Evolutionary conservation across 2,113 vertebrate species (phyloP).

Genomic region (Scatophagus argus): DNA sequence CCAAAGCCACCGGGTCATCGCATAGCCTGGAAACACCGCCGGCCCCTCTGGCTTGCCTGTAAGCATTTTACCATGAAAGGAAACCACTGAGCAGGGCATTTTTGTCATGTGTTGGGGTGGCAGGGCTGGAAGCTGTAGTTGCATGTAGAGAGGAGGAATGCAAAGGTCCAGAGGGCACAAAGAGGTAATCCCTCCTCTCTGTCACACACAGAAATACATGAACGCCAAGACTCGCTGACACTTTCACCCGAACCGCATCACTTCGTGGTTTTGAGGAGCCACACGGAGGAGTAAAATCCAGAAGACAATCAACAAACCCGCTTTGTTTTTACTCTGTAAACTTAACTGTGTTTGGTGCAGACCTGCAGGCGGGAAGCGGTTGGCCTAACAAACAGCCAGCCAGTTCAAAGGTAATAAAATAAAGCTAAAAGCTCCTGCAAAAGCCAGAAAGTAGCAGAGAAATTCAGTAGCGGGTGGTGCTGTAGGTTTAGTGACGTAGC

Average conservation of each 20-base stretch:
- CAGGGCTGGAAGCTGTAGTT: slow-evolving; percentile 51
- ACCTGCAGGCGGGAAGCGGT: background rate
- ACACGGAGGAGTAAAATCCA: background rate
- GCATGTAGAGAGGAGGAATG: slow-evolving; percentile 67
- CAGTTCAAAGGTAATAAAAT: background rate
- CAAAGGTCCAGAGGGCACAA: slow-evolving; percentile 63
- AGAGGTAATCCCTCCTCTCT: slow-evolving; percentile 51
- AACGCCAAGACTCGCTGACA: slow-evolving; percentile 3
- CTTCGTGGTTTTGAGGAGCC: background rate
- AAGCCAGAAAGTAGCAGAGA: background rate
- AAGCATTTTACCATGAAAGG: slow-evolving; percentile 88
- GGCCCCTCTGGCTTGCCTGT: slow-evolving; percentile 80
- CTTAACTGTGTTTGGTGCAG: background rate
- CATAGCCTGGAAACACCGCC: slow-evolving; percentile 79
- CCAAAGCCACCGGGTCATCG: slow-evolving; percentile 85
- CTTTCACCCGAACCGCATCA: background rate
- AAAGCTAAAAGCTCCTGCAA: background rate
- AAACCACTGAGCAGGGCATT: slow-evolving; percentile 85
- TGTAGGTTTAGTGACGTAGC: background rate
- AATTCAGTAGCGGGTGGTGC: no score
- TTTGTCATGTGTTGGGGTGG: slow-evolving; percentile 48
- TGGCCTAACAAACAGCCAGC: background rate
- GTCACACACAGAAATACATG: slow-evolving; percentile 34
- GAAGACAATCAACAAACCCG: background rate
- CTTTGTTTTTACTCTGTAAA: background rate